These are phyloP conservation scores for Sycophila sp. DNA, from an alignment of 1,140 invertebrate species.

Conservation along the genomic window DNA sequence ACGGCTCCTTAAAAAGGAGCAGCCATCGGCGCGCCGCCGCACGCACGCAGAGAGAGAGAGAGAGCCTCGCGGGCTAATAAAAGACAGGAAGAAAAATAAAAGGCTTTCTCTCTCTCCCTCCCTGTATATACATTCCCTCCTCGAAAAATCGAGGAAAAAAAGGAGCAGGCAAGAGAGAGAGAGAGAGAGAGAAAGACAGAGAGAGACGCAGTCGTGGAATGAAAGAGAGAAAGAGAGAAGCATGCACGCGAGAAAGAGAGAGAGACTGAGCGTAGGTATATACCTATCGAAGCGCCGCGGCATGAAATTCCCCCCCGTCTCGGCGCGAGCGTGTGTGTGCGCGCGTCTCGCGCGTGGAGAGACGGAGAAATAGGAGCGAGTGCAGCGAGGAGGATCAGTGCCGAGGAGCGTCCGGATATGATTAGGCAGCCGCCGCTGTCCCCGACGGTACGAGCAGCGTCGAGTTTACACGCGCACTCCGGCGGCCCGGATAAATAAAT, in stretches of 20 bases:
- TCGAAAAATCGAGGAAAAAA: constrained; percentile 3
- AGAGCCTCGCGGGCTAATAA: constrained; percentile 28
- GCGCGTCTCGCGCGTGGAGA: background rate
- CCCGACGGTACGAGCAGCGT: constrained; percentile 30
- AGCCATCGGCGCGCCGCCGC: too few species aligned
- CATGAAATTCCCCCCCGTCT: constrained; percentile 30
- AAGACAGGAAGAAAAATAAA: constrained; percentile 21
- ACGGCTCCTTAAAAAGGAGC: too few species aligned
- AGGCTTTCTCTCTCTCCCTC: background rate
- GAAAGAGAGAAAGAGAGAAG: constrained; percentile 5
- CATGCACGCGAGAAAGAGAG: constrained; percentile 1
- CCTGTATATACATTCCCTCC: background rate
- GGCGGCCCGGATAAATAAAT: background rate
- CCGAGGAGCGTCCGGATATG: constrained; percentile 36
- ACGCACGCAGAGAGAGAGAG: too few species aligned
- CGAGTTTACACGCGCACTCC: too few species aligned
- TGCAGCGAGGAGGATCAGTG: constrained; percentile 16
- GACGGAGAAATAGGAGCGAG: background rate
- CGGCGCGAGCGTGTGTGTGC: background rate
- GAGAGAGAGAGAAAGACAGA: background rate
- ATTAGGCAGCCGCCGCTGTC: constrained; percentile 36
- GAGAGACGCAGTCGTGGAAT: constrained; percentile 15
- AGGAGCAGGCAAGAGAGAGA: constrained; percentile 5
- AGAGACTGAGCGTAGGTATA: constrained; percentile 5
- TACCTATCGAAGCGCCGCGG: constrained; percentile 21